phyloP scores from a whole-genome alignment of 30 jellyfish, hydroid and myxozoan species.

The Turritopsis rubra region DNA sequence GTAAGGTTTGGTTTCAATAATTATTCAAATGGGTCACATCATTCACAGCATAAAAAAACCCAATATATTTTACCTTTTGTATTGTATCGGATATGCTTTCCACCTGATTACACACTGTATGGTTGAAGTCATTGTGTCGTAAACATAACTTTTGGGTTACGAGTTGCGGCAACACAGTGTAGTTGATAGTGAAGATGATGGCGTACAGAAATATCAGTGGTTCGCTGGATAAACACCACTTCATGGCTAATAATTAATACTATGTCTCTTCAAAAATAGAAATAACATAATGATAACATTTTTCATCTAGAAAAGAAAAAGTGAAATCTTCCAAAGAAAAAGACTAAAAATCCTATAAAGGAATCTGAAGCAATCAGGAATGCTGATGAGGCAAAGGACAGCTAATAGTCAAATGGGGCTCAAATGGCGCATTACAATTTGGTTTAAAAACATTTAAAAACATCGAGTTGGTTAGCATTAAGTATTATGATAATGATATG shows the following conservation, averaged over 20 bases:
- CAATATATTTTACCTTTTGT: constrained; percentile 24
- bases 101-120: constrained; percentile 45
- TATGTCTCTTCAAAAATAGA: neutral
- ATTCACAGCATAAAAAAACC: no score
- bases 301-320: neutral
- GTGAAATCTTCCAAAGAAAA: no score
- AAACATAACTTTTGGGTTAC: constrained; percentile 58
- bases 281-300: neutral
- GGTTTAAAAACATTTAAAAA: no score
- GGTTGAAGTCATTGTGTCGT: constrained; percentile 33
- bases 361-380: no score
- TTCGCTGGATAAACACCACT: constrained; percentile 49
- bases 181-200: constrained; percentile 52
- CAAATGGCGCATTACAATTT: no score
- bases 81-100: constrained; percentile 13
- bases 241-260: neutral
- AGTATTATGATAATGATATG: no score
- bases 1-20: no score
- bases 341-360: no score
- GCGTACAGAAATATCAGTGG: constrained; percentile 60
- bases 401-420: no score
- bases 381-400: no score
- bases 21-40: no score
- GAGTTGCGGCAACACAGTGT: constrained; percentile 71
- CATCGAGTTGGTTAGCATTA: no score